Conservation (phyloP, 2,113 vertebrate species). For the Capra hircus region DNA sequence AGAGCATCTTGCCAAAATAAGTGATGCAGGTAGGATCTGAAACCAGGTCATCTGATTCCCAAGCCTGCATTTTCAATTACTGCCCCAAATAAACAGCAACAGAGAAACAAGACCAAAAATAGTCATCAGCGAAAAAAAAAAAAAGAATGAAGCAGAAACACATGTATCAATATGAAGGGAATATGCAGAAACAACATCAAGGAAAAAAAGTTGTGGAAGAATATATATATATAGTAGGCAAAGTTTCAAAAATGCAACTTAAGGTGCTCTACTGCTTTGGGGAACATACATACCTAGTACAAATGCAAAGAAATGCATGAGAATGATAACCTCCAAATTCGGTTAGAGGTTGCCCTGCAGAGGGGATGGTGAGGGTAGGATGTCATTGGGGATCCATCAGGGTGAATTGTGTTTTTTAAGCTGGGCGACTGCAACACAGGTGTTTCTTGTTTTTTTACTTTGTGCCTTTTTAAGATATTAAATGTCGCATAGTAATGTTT, state of each 20-base stretch:
- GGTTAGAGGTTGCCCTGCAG: neutral
- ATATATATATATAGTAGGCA: neutral
- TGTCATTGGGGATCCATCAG: fast-evolving
- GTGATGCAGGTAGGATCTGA: neutral
- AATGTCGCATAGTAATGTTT: neutral
- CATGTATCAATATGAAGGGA: too few species aligned
- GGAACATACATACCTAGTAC: fast-evolving
- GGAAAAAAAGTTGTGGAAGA: neutral
- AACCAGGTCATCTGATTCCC: neutral
- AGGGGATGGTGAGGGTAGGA: neutral
- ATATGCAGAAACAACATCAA: neutral
- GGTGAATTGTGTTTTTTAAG: neutral
- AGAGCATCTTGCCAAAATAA: neutral
- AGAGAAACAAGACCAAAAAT: neutral
- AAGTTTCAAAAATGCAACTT: neutral
- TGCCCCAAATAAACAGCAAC: neutral
- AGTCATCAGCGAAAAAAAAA: neutral
- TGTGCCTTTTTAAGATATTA: neutral
- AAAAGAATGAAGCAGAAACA: neutral
- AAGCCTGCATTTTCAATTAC: neutral
- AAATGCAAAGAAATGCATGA: neutral
- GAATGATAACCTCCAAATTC: neutral
- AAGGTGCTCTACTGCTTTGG: neutral
- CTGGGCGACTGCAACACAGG: neutral
- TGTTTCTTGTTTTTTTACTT: neutral